phyloP scores from a whole-genome alignment of 2,888 invertebrate species.

The Rhyacophila evoluta region DNA sequence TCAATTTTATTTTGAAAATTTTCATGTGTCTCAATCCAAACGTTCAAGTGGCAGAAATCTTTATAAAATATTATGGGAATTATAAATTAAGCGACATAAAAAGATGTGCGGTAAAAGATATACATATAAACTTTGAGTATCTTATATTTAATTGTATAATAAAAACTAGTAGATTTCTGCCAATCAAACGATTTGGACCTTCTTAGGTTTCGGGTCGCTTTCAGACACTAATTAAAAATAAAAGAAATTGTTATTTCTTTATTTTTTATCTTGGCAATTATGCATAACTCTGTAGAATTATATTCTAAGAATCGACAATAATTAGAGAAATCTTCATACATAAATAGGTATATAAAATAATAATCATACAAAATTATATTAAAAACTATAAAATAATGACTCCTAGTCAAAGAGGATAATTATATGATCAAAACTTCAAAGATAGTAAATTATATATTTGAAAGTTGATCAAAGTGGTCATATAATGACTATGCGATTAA shows the following conservation, averaged over 20 bases:
- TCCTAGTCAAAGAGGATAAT: constrained; percentile 52
- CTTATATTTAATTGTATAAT: constrained; percentile 16
- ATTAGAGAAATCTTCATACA: background rate
- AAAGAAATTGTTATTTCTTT: constrained; percentile 15
- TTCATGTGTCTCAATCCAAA: constrained; percentile 44
- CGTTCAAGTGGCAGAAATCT: constrained; percentile 55
- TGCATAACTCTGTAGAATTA: constrained; percentile 14
- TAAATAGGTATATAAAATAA: constrained; percentile 27
- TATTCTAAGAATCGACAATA: constrained; percentile 18
- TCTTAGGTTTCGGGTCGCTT: constrained; percentile 20
- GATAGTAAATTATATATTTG: background rate
- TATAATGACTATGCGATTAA: background rate
- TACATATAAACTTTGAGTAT: constrained; percentile 30
- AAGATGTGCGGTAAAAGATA: constrained; percentile 17
- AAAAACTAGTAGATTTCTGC: constrained; percentile 50
- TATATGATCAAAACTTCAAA: constrained; percentile 44
- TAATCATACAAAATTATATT: constrained; percentile 30
- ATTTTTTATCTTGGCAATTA: constrained; percentile 23
- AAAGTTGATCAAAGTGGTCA: constrained; percentile 35
- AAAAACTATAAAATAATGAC: constrained; percentile 48
- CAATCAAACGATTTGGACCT: constrained; percentile 52
- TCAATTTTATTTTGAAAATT: constrained; percentile 34
- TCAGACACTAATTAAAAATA: constrained; percentile 11
- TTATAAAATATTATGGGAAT: background rate
- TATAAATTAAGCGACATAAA: constrained; percentile 31